phyloP scores from a whole-genome alignment of 2,888 invertebrate species.

The Melieria picta region DNA sequence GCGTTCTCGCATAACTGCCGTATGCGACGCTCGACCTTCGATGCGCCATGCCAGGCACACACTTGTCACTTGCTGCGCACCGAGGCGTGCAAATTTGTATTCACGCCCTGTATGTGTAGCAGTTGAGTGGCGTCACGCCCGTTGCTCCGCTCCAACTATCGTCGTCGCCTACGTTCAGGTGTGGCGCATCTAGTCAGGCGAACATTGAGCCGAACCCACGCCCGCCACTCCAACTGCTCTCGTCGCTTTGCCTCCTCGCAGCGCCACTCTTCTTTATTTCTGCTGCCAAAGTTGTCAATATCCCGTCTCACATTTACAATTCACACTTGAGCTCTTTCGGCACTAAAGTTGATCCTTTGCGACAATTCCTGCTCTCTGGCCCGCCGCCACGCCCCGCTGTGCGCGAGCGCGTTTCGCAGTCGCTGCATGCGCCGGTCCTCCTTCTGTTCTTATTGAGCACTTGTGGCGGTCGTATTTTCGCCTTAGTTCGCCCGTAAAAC shows the following conservation, averaged over 20 bases:
- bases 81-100: background rate
- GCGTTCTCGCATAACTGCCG: too few relatives aligned
- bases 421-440: background rate
- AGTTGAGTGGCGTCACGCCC: too few relatives aligned
- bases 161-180: too few relatives aligned
- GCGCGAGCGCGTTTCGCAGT: background rate
- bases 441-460: conserved; percentile 13
- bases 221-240: background rate
- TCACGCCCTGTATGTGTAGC: background rate
- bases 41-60: too few relatives aligned
- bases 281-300: conserved; percentile 24
- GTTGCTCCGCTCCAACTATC: too few relatives aligned
- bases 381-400: conserved; percentile 1
- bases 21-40: too few relatives aligned
- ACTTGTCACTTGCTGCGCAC: too few relatives aligned
- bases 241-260: background rate
- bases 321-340: conserved; percentile 33
- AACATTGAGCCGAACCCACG: too few relatives aligned
- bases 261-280: background rate
- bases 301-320: conserved; percentile 26
- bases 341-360: conserved; percentile 33
- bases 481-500: conserved; percentile 11
- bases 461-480: conserved; percentile 11
- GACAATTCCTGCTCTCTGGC: conserved; percentile 13
- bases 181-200: too few relatives aligned